Conservation (phyloP, 2,888 invertebrate genomes). For the Trimorus sp. region DNA sequence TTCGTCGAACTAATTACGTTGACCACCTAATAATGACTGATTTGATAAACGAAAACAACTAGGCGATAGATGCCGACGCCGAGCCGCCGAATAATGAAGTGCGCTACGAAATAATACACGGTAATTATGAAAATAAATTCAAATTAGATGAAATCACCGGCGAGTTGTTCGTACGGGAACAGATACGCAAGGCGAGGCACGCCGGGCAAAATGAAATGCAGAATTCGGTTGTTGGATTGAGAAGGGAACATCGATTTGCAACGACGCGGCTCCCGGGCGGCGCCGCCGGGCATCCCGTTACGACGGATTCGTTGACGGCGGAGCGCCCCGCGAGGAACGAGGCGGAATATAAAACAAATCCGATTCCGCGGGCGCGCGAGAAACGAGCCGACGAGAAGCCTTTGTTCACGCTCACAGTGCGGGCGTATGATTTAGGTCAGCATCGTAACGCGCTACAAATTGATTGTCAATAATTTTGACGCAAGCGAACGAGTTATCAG, state of each 20-base stretch:
- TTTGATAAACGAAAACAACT: constrained; percentile 28
- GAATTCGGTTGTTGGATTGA: constrained; percentile 65
- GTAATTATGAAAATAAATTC: constrained; percentile 89
- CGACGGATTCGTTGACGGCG: constrained; percentile 60
- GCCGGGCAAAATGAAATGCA: constrained; percentile 73
- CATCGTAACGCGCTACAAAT: constrained; percentile 19
- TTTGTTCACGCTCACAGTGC: constrained; percentile 86
- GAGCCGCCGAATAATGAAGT: constrained; percentile 93
- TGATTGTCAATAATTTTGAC: background rate
- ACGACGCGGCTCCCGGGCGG: constrained; percentile 26
- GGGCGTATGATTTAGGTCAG: constrained; percentile 91
- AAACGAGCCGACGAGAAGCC: constrained; percentile 83
- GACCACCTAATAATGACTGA: too few relatives aligned
- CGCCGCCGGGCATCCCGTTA: constrained; percentile 38
- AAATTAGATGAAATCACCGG: constrained; percentile 89
- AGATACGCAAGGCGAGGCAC: constrained; percentile 77
- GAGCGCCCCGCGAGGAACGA: constrained; percentile 73
- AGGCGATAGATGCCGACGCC: constrained; percentile 91
- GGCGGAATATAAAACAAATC: constrained; percentile 41
- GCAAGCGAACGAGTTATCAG: too few relatives aligned
- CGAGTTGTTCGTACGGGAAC: constrained; percentile 86
- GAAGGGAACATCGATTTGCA: constrained; percentile 64
- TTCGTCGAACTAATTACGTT: too few relatives aligned
- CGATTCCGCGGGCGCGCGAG: constrained; percentile 73
- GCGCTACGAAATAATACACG: constrained; percentile 91